A percentile compares a stretch with the other conserved stretches of the same genome.
These are phyloP conservation scores for Collichthys lucidus DNA, from an alignment of 2,113 vertebrate genomes.

Conservation along the genomic window DNA sequence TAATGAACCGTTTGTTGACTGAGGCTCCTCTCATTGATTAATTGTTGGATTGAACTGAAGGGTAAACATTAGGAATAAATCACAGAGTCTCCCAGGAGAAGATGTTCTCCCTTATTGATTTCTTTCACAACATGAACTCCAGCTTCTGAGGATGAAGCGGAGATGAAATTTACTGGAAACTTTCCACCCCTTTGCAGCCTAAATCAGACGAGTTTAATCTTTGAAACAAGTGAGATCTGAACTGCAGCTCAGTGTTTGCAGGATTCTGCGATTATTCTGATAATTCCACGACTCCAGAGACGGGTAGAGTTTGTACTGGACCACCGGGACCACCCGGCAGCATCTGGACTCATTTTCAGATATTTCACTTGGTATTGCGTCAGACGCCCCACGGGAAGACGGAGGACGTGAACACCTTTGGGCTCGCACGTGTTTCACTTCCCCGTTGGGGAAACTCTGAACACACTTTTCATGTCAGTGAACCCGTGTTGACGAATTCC, in stretches of 20 bases:
- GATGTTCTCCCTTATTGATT: neutral
- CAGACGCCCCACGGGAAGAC: neutral
- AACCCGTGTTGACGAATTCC: constrained; percentile 40
- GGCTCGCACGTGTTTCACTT: neutral
- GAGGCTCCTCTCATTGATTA: too few species aligned
- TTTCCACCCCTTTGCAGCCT: too few species aligned
- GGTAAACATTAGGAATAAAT: neutral
- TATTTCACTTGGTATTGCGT: constrained; percentile 46
- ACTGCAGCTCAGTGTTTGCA: neutral
- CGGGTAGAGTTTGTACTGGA: neutral
- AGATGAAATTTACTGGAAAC: neutral
- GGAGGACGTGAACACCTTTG: constrained; percentile 16
- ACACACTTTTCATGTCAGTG: constrained; percentile 30
- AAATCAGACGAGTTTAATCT: neutral
- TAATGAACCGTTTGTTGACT: too few species aligned
- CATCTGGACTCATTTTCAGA: constrained; percentile 60
- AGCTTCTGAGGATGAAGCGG: neutral
- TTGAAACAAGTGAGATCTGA: neutral
- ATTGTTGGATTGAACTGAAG: too few species aligned
- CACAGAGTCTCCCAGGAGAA: too few species aligned
- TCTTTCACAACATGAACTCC: neutral
- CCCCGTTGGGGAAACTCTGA: constrained; percentile 16
- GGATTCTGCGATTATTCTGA: neutral
- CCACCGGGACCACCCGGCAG: neutral
- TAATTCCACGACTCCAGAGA: constrained; percentile 12